Evolutionary conservation across 2,797 vertebrate genomes (phyloP).

Genomic region (Hippopotamyrus pictus): DNA sequence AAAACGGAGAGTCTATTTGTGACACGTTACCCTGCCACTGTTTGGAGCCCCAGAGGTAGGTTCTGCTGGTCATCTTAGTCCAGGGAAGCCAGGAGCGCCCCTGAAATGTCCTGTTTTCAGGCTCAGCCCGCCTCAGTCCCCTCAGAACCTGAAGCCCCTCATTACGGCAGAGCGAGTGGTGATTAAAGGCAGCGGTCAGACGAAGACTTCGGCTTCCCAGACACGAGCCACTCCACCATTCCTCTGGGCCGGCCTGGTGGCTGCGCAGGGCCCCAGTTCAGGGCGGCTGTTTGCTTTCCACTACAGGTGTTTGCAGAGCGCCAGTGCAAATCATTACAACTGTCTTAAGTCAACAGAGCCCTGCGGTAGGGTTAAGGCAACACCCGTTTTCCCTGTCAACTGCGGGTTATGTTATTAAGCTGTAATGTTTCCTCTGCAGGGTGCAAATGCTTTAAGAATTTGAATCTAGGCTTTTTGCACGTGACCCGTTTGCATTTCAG

Average conservation of each 20-base stretch:
- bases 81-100: neutral
- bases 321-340: conserved; percentile 7
- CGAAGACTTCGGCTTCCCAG: neutral
- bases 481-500: neutral
- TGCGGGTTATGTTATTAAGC: neutral
- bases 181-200: conserved; percentile 19
- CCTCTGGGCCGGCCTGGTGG: neutral
- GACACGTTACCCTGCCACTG: neutral
- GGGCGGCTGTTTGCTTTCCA: neutral
- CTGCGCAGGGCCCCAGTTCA: neutral
- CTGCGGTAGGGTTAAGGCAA: neutral
- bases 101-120: neutral
- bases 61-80: neutral
- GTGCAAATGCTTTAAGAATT: neutral
- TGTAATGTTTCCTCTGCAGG: neutral
- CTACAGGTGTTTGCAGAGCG: conserved; percentile 10
- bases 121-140: neutral
- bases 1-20: neutral
- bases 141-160: conserved; percentile 11
- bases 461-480: neutral
- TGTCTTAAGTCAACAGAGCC: neutral
- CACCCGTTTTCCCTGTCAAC: neutral
- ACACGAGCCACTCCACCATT: neutral
- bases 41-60: neutral
- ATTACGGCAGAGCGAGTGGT: conserved; percentile 5